Evolutionary conservation across 2,888 invertebrate species (phyloP).

Genomic region (Ryuthela nishihirai): DNA sequence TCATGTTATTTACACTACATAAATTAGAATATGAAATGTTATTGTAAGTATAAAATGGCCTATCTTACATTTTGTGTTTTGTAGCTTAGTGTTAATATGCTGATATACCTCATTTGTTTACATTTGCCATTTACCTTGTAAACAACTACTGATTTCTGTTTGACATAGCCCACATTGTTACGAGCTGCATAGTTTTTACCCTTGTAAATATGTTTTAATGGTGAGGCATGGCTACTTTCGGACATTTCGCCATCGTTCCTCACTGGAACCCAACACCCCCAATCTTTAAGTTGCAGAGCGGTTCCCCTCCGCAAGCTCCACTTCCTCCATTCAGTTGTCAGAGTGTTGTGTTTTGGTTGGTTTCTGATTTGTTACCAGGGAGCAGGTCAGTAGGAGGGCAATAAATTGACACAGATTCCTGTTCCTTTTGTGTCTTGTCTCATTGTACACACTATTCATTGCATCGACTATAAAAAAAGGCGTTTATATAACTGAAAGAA

Average conservation of each 20-base stretch:
- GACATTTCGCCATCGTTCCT: conserved; percentile 22
- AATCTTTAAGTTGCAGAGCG: background rate
- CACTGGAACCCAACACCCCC: conserved; percentile 1
- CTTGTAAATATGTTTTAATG: conserved; percentile 31
- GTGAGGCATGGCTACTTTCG: conserved; percentile 25
- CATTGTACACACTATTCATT: too few species aligned
- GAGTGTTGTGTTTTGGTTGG: conserved; percentile 31
- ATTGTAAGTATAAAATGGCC: conserved; percentile 2
- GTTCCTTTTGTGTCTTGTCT: conserved; percentile 25
- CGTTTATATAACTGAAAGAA: too few species aligned
- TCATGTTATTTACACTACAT: conserved; percentile 20
- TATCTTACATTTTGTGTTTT: conserved; percentile 23
- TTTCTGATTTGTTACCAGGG: conserved; percentile 37
- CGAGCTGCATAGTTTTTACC: conserved; percentile 26
- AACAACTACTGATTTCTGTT: conserved; percentile 19
- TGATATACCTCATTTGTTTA: conserved; percentile 38
- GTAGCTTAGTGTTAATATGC: conserved; percentile 28
- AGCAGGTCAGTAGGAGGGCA: conserved; percentile 39
- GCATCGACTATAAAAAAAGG: too few species aligned
- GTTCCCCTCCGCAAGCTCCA: background rate
- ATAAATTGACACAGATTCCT: conserved; percentile 39
- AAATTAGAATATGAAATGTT: too few species aligned
- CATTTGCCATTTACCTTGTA: conserved; percentile 21
- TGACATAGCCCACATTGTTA: conserved; percentile 27
- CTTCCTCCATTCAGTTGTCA: conserved; percentile 26